phyloP scores from a whole-genome alignment of 2,113 vertebrate genomes.

The Ploceus nigricollis region DNA sequence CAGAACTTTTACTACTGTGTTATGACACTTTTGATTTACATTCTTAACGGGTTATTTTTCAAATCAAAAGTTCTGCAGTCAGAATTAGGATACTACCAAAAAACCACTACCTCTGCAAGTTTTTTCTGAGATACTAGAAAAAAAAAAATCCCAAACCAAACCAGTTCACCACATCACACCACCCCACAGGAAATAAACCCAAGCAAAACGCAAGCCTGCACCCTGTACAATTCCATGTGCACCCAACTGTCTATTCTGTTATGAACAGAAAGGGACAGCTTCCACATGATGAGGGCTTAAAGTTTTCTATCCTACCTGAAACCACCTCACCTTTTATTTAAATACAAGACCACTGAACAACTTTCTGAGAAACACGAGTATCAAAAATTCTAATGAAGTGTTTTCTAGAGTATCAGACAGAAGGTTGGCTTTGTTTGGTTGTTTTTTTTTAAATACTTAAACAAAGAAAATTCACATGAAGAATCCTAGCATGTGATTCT shows the following conservation, averaged over 20 bases:
- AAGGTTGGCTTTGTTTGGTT: not conserved
- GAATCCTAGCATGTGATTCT: not conserved
- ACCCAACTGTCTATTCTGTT: not conserved
- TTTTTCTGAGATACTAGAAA: not conserved
- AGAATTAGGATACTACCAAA: not conserved
- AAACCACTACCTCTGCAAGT: rapidly evolving
- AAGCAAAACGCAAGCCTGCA: not conserved
- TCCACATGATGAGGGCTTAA: rapidly evolving
- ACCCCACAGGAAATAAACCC: not conserved
- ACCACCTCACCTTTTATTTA: not conserved
- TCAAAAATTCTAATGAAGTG: not conserved
- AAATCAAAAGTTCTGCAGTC: not conserved
- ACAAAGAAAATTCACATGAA: not conserved
- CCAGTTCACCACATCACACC: not conserved
- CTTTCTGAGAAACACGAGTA: not conserved
- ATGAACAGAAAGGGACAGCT: not conserved
- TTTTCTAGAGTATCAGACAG: not conserved
- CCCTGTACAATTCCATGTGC: rapidly evolving
- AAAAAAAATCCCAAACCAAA: not conserved
- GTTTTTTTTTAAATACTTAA: not conserved
- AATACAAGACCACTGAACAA: not conserved
- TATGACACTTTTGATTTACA: not conserved
- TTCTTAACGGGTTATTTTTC: not conserved
- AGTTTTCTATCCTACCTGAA: not conserved
- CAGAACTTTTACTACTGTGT: not conserved